These are phyloP conservation scores for Luscinia megarhynchos DNA, from an alignment of 2,797 vertebrate species.

Conservation along the genomic window DNA sequence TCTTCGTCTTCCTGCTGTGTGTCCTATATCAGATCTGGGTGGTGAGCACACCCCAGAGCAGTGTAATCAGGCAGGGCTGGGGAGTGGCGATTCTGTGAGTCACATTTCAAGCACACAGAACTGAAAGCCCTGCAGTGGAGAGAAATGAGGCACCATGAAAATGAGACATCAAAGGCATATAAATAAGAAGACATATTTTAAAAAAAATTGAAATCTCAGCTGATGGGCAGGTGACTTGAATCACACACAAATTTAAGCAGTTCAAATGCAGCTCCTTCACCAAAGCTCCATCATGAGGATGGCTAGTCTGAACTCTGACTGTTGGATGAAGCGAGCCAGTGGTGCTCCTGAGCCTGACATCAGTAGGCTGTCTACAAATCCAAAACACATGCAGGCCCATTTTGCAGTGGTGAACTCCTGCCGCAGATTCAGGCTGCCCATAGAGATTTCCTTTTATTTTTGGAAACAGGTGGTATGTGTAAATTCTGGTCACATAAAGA, in stretches of 20 bases:
- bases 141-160: conserved; percentile 14
- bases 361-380: background rate
- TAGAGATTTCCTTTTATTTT: background rate
- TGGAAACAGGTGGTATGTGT: background rate
- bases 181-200: background rate
- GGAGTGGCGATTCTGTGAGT: background rate
- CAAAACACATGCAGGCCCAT: background rate
- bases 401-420: background rate
- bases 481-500: background rate
- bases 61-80: background rate
- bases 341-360: background rate
- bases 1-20: background rate
- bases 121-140: background rate
- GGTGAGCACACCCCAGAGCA: background rate
- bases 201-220: background rate
- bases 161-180: conserved; percentile 40
- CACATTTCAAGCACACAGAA: background rate
- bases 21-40: background rate
- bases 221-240: background rate
- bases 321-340: background rate
- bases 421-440: background rate
- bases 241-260: background rate
- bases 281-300: background rate
- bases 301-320: background rate
- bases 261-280: background rate